phyloP scores from a whole-genome alignment of 2,888 invertebrate species.

The Sialis fuliginosa region DNA sequence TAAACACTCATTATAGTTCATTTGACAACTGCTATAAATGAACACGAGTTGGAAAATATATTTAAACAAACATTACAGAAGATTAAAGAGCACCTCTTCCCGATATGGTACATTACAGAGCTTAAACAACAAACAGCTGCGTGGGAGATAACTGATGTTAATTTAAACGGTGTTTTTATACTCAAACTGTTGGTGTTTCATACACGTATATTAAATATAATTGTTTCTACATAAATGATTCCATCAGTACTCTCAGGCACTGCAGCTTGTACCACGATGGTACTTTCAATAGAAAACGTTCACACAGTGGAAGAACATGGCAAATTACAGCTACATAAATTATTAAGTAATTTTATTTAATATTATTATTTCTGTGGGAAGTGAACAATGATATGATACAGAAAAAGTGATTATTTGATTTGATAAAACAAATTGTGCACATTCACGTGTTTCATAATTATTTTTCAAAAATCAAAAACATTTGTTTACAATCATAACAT shows the following conservation, averaged over 20 bases:
- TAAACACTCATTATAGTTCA: too few relatives aligned
- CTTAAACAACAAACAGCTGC: neutral
- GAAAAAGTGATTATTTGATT: neutral
- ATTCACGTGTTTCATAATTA: neutral
- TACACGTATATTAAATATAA: too few relatives aligned
- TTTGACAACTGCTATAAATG: too few relatives aligned
- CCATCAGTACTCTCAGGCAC: too few relatives aligned
- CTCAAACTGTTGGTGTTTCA: too few relatives aligned
- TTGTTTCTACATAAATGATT: too few relatives aligned
- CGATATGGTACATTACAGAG: slow-evolving; percentile 5
- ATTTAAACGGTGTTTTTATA: too few relatives aligned
- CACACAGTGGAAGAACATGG: slow-evolving; percentile 6
- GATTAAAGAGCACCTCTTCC: neutral
- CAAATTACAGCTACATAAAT: slow-evolving; percentile 15
- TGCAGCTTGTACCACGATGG: neutral
- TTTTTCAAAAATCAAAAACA: too few relatives aligned
- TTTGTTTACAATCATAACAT: too few relatives aligned
- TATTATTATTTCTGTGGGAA: neutral
- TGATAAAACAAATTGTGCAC: neutral
- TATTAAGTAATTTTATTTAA: slow-evolving; percentile 4
- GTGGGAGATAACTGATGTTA: too few relatives aligned
- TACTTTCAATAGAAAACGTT: neutral
- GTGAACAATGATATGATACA: neutral
- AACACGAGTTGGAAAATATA: too few relatives aligned
- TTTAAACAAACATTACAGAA: too few relatives aligned